Evolutionary conservation across 1,140 invertebrate genomes (phyloP).

Genomic region (Drosophila kurseongensis): DNA sequence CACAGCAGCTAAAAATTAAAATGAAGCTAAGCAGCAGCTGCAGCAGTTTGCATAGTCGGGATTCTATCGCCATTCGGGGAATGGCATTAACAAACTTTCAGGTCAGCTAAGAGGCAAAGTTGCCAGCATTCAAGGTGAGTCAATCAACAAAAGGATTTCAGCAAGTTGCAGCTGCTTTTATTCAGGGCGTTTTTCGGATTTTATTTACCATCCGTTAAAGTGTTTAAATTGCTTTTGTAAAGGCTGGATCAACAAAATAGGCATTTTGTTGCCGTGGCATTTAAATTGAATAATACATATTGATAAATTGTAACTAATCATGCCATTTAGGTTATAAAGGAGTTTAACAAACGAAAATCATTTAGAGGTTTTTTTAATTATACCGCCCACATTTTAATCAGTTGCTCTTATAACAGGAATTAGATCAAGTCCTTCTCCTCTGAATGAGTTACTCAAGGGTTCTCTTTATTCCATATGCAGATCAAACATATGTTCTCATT

Average conservation of each 20-base stretch:
- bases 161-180: constrained; percentile 4
- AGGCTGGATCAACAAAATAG: constrained; percentile 1
- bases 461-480: constrained; percentile 5
- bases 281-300: too few relatives aligned
- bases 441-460: constrained; percentile 18
- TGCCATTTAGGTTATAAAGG: too few relatives aligned
- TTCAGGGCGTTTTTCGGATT: not conserved
- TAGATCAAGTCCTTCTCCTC: not conserved
- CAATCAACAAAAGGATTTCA: constrained; percentile 44
- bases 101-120: constrained; percentile 40
- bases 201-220: constrained; percentile 30
- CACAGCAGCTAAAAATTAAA: constrained; percentile 39
- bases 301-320: not conserved
- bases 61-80: constrained; percentile 33
- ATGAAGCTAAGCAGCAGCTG: constrained; percentile 37
- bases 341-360: too few relatives aligned
- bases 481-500: constrained; percentile 30
- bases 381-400: too few relatives aligned
- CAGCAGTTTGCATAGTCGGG: constrained; percentile 33
- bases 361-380: too few relatives aligned
- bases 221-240: not conserved
- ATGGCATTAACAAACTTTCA: constrained; percentile 43
- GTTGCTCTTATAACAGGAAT: constrained; percentile 5
- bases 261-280: not conserved
- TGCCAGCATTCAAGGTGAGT: constrained; percentile 39